These are phyloP conservation scores for Nomia melanderi DNA, from an alignment of 1,140 invertebrate species.

Conservation along the genomic window DNA sequence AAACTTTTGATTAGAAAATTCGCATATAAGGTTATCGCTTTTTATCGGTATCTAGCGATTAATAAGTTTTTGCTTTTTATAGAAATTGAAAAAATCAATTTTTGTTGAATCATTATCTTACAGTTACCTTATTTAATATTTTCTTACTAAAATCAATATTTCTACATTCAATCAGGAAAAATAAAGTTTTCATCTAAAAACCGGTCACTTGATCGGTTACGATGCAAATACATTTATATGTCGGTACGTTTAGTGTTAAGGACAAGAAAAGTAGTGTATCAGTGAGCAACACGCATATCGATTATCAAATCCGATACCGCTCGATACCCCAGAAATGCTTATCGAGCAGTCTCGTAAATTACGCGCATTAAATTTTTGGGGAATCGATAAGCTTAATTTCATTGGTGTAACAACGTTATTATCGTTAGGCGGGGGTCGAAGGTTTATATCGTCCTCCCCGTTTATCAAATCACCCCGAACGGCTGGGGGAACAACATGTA, in stretches of 20 bases:
- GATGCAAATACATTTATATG: too few relatives aligned
- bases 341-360: conserved; percentile 19
- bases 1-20: too few relatives aligned
- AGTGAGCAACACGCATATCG: neutral
- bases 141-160: too few relatives aligned
- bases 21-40: too few relatives aligned
- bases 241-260: neutral
- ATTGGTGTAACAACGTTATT: conserved; percentile 39
- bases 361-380: conserved; percentile 7
- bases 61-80: too few relatives aligned
- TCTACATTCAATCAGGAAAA: too few relatives aligned
- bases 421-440: neutral
- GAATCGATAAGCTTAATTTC: conserved; percentile 45
- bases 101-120: too few relatives aligned
- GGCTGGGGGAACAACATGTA: conserved; percentile 30
- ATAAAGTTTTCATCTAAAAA: too few relatives aligned
- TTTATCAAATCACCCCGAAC: conserved; percentile 41
- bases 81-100: too few relatives aligned
- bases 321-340: conserved; percentile 3
- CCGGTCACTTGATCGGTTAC: too few relatives aligned
- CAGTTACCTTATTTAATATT: too few relatives aligned
- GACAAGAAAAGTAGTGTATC: neutral
- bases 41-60: too few relatives aligned
- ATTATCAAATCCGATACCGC: neutral
- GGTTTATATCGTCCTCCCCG: conserved; percentile 31